Evolutionary conservation across 2,888 invertebrate species (phyloP), one percentile per base, ranked within the genome.

Genomic region (Hedya salicella): DNA sequence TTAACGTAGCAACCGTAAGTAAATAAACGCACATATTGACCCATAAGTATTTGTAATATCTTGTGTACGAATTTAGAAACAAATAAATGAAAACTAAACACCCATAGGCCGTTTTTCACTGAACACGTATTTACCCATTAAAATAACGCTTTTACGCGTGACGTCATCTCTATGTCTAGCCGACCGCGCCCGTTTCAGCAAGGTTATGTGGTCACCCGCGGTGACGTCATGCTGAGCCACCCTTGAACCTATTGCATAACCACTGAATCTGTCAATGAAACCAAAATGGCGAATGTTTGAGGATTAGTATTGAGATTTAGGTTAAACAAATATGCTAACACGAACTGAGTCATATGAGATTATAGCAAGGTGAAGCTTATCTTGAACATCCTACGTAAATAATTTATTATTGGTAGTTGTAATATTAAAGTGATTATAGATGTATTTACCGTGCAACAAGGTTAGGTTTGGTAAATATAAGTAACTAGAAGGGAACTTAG

Each of bases 131-230:
- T 25, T 52, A 50, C 49, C 36, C 39, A 67, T 69, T 63, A 57
- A 57, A 53, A 61, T 66, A 39, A 11, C 11, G 61, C 46, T 70
- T 75, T 73, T 70, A 71, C 61, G 57, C 69, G 69, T 71, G 70
- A 73, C 71, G 71, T 70, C 71, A 74, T 71, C 49, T 46, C 61
- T 61, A 49, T 52, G 72, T 70, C 76, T 73, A 70, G 72, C 75
- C 75, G 66, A 74, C 71, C 76, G 75, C 75, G 71, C 66, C 66
- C 53, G 54, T 48, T 48, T 46, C 49, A 39, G 62, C 74, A 78
- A 77, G 77, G 77, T 74, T 72, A 72, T 70, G 69, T 62, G 66
- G 68, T 72, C 77, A 77, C 76, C 73, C 53, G 53, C 60, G 14
- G 36, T 77, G 78, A 79, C 77, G 77, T 69, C 74, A 78, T 69